phyloP scores from a whole-genome alignment of 2,888 invertebrate species.

The Masnerella sp. region DNA sequence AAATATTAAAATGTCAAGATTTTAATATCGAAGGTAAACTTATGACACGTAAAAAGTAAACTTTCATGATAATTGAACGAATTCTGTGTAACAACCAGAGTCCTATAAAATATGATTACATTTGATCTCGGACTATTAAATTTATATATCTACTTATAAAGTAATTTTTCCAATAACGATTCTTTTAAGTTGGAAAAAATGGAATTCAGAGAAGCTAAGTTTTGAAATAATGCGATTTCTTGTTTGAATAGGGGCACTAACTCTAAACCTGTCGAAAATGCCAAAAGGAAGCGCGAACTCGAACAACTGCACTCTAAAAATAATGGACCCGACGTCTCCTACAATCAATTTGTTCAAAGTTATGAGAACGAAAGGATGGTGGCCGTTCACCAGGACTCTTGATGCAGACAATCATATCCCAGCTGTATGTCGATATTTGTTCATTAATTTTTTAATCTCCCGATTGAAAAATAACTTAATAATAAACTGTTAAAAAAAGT shows the following conservation, averaged over 20 bases:
- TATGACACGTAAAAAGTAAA: too few species aligned
- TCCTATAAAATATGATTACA: too few species aligned
- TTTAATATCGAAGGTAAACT: too few species aligned
- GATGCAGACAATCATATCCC: constrained; percentile 66
- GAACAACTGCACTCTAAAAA: constrained; percentile 78
- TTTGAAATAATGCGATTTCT: constrained; percentile 51
- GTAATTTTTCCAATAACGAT: constrained; percentile 7
- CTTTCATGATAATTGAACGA: too few species aligned
- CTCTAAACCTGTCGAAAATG: constrained; percentile 82
- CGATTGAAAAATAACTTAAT: background rate
- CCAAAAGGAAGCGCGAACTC: constrained; percentile 80
- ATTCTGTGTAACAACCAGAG: too few species aligned
- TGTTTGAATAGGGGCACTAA: constrained; percentile 79
- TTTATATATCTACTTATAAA: constrained; percentile 16
- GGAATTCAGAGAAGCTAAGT: constrained; percentile 21
- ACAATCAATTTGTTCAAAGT: constrained; percentile 83
- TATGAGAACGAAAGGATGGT: constrained; percentile 83
- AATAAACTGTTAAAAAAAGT: too few species aligned
- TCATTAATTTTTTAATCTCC: constrained; percentile 18
- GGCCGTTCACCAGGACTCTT: constrained; percentile 80
- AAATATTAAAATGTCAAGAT: too few species aligned
- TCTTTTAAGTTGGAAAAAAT: constrained; percentile 25
- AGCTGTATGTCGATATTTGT: constrained; percentile 68
- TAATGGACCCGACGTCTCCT: constrained; percentile 76
- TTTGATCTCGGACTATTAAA: too few species aligned